phyloP scores from a whole-genome alignment of 2,113 vertebrate genomes.

The Ochotona curzoniae region DNA sequence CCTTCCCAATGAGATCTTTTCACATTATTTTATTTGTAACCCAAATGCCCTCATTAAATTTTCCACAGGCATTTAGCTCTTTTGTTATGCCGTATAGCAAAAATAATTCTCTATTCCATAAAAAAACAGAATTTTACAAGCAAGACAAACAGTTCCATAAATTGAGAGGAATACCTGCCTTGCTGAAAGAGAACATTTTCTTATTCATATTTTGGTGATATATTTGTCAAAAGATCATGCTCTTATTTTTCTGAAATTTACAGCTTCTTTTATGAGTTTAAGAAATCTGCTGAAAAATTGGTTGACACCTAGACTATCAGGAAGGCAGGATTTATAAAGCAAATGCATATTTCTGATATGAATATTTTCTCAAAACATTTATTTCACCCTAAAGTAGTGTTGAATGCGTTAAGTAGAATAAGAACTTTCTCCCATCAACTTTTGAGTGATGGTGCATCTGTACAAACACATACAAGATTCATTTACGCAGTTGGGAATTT shows the following conservation, averaged over 20 bases:
- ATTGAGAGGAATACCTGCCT: slow-evolving; percentile 75
- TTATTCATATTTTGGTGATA: slow-evolving; percentile 67
- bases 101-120: slow-evolving; percentile 80
- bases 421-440: neutral
- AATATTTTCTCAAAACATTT: slow-evolving; percentile 57
- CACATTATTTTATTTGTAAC: slow-evolving; percentile 60
- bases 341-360: slow-evolving; percentile 59
- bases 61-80: slow-evolving; percentile 70
- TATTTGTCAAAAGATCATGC: slow-evolving; percentile 71
- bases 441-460: neutral
- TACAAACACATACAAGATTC: neutral
- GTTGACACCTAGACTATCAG: slow-evolving; percentile 72
- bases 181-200: slow-evolving; percentile 58
- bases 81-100: slow-evolving; percentile 65
- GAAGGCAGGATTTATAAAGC: slow-evolving; percentile 57
- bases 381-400: slow-evolving; percentile 70
- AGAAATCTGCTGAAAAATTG: slow-evolving; percentile 68
- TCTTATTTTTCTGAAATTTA: slow-evolving; percentile 73
- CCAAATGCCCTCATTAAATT: slow-evolving; percentile 71
- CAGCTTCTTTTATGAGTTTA: slow-evolving; percentile 70
- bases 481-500: neutral
- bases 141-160: slow-evolving; percentile 78
- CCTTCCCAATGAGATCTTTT: slow-evolving; percentile 36
- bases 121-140: slow-evolving; percentile 76
- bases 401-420: slow-evolving; percentile 1